Percentiles rank a stretch among this genome's conserved stretches.
These are phyloP conservation scores for Brachionus calyciflorus DNA, from an alignment of 1,140 invertebrate species.

Conservation along the genomic window DNA sequence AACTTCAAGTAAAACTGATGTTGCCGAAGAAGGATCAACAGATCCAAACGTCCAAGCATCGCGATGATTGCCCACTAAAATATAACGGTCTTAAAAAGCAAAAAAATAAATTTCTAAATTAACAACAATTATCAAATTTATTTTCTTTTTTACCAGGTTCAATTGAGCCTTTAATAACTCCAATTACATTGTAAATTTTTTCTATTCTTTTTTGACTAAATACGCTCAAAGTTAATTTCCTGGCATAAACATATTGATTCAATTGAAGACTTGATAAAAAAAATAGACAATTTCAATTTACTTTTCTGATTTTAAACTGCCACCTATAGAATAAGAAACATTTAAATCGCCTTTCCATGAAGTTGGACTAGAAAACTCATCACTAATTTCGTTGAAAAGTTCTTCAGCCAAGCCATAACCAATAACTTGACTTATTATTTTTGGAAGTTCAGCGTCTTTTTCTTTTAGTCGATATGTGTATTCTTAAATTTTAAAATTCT, in stretches of 20 bases:
- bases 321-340: slow-evolving; percentile 61
- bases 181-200: slow-evolving; percentile 62
- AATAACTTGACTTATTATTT: slow-evolving; percentile 35
- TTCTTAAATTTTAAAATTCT: neutral
- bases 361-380: slow-evolving; percentile 51
- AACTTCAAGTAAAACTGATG: slow-evolving; percentile 64
- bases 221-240: slow-evolving; percentile 51
- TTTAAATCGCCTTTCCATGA: slow-evolving; percentile 60
- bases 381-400: neutral
- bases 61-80: slow-evolving; percentile 66
- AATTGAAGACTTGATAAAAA: neutral
- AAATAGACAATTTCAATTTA: neutral
- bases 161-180: slow-evolving; percentile 59
- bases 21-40: slow-evolving; percentile 63
- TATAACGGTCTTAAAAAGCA: slow-evolving; percentile 59
- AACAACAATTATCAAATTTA: too few species aligned
- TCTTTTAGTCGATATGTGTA: slow-evolving; percentile 16
- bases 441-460: neutral
- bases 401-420: slow-evolving; percentile 32
- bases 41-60: slow-evolving; percentile 66
- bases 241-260: neutral
- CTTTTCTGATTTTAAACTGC: slow-evolving; percentile 53
- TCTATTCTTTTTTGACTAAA: slow-evolving; percentile 50
- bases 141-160: slow-evolving; percentile 61
- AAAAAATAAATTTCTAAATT: neutral